Percentiles rank a stretch among this genome's conserved stretches.
These are phyloP conservation scores for Axis porcinus DNA, from an alignment of 2,113 vertebrate genomes.

Conservation along the genomic window DNA sequence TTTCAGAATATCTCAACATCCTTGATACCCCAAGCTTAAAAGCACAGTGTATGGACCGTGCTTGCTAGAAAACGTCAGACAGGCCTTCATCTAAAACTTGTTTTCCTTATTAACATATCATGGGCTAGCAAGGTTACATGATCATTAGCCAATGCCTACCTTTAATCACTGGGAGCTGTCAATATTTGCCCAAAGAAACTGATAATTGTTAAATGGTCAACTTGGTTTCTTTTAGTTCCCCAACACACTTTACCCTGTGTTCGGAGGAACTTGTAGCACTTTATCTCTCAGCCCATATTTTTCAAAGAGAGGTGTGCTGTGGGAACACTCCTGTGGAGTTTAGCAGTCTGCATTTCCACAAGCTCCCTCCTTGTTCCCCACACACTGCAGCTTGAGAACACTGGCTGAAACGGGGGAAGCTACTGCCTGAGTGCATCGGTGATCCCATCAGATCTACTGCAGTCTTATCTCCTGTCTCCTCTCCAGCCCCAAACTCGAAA, in stretches of 20 bases:
- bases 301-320: not conserved
- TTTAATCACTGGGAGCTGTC: not conserved
- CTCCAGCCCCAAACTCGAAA: not conserved
- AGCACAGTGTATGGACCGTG: not conserved
- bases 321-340: not conserved
- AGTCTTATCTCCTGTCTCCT: not conserved
- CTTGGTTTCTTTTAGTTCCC: not conserved
- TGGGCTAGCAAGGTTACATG: not conserved
- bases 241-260: not conserved
- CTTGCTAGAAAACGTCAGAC: not conserved
- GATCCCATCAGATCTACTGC: not conserved
- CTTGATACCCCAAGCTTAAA: not conserved
- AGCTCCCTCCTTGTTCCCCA: not conserved
- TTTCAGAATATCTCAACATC: not conserved
- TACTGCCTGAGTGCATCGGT: rapidly evolving
- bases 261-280: not conserved
- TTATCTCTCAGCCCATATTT: not conserved
- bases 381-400: not conserved
- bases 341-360: not conserved
- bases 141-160: not conserved
- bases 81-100: not conserved
- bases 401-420: rapidly evolving
- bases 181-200: not conserved
- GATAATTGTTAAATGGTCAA: not conserved
- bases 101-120: not conserved